Evolutionary conservation across 1,140 invertebrate genomes (phyloP), one percentile per base, ranked within the genome.

Genomic region (Drosophila tani): DNA sequence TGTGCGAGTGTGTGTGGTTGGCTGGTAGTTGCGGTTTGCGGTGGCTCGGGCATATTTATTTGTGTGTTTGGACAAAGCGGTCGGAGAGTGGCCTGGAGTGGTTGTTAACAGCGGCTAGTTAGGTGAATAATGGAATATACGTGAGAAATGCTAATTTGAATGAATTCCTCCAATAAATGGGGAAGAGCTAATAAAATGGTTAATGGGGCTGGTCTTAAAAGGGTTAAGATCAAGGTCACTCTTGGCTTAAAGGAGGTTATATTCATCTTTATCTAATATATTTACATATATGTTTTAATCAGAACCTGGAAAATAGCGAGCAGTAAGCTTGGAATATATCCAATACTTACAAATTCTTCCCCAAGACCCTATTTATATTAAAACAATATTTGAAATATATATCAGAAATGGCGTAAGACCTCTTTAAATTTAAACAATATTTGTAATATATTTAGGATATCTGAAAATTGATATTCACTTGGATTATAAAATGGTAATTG

Each of bases 21-120:
- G 53, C 46, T 19, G 65, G 75, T 77, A 77, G 75, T 60, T 73
- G 70, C 35, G 70, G 70, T 60, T 69, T 73, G 68, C 46, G 68
- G 70, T 43, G 53, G 55, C 51, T 43, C 38, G 63, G 40, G 29
- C 14, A 43, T 73, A 73, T 71, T 73, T 71, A 43, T 73, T 73
- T 73, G 70, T 73, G 69, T 51, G 68, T 73, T 73, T 73, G 70
- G 55, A 73, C 53, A 59, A 50, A 51, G 70, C 35, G 68, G 70
- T 73, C 19, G 15, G 35, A 38, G 69, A 71, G 46, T 73, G 45
- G 50, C n/a, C n/a, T 63, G 21, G 40, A 73, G 70, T 73, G 70
- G 67, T 43, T 60, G 70, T 73, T 73, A 60, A 73, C 46, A 60
- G 38, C 27, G 21, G 45, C 53, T 60, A 38, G 68, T 73, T 73